These are phyloP conservation scores for Acanthornis magna DNA, from an alignment of 2,797 vertebrate species.

Conservation along the genomic window DNA sequence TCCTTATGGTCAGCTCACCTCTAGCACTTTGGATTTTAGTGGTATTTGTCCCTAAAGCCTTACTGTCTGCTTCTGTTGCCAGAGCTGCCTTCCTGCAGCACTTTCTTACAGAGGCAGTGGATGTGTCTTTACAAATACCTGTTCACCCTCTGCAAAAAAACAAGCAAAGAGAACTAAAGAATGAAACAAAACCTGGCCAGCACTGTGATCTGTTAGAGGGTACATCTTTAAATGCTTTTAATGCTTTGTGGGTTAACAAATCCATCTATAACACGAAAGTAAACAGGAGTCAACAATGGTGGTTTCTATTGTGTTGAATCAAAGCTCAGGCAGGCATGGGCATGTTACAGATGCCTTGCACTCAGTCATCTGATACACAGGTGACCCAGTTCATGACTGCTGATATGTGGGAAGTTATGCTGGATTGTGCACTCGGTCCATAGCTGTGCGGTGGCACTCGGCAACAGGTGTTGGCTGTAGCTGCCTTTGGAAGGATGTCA, in stretches of 20 bases:
- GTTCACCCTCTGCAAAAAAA: background rate
- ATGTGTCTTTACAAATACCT: background rate
- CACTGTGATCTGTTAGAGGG: background rate
- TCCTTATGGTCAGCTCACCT: background rate
- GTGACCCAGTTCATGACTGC: background rate
- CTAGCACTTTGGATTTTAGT: background rate
- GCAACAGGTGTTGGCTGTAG: background rate
- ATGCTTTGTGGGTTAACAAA: background rate
- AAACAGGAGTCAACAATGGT: background rate
- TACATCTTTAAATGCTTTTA: background rate
- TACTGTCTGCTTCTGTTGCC: background rate
- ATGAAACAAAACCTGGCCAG: background rate
- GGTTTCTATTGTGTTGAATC: background rate
- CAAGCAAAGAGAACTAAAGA: background rate
- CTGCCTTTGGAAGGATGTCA: background rate
- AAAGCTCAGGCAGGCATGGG: background rate
- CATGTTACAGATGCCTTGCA: background rate
- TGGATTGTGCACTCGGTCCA: accelerated
- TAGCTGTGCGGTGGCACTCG: background rate
- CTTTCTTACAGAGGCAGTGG: background rate
- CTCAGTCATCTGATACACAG: background rate
- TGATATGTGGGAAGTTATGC: background rate
- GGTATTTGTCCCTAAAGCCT: background rate
- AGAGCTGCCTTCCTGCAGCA: background rate
- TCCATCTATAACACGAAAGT: background rate